phyloP scores from a whole-genome alignment of 2,888 invertebrate genomes.

The Uropetala carovei region DNA sequence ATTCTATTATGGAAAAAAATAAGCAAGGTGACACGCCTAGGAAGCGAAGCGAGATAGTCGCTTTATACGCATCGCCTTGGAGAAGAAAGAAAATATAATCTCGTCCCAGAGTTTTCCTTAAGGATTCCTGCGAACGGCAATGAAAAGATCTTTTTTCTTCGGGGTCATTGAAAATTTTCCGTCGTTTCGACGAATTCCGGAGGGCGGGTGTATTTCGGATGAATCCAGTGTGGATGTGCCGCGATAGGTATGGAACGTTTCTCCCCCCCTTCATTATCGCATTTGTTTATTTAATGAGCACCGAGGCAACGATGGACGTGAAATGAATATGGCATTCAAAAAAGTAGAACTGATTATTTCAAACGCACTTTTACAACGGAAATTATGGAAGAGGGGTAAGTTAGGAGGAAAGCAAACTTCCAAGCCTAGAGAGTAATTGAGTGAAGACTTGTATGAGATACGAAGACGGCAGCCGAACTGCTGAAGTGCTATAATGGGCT shows the following conservation, averaged over 20 bases:
- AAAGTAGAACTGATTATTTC: too few species aligned
- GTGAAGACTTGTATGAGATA: too few species aligned
- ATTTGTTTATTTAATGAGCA: neutral
- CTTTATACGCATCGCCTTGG: slow-evolving; percentile 40
- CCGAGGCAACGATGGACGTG: too few species aligned
- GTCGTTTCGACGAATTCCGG: neutral
- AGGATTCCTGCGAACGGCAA: neutral
- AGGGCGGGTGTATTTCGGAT: slow-evolving; percentile 17
- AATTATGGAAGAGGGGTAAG: too few species aligned
- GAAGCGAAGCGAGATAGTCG: slow-evolving; percentile 38
- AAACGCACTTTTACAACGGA: too few species aligned
- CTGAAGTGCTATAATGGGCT: too few species aligned
- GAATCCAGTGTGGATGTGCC: neutral
- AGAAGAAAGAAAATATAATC: slow-evolving; percentile 45
- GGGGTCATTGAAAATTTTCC: slow-evolving; percentile 35
- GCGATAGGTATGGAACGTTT: neutral
- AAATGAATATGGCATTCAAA: too few species aligned
- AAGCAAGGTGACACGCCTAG: slow-evolving; percentile 52
- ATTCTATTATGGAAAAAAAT: slow-evolving; percentile 25
- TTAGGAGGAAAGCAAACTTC: too few species aligned
- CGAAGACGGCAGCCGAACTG: too few species aligned
- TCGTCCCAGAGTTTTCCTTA: slow-evolving; percentile 49
- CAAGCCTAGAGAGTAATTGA: too few species aligned
- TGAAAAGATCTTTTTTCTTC: neutral
- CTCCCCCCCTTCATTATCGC: neutral